Percentiles rank a stretch among this genome's conserved stretches.
phyloP scores from a whole-genome alignment of 1,140 invertebrate species.

The Cardiocondyla obscurior region DNA sequence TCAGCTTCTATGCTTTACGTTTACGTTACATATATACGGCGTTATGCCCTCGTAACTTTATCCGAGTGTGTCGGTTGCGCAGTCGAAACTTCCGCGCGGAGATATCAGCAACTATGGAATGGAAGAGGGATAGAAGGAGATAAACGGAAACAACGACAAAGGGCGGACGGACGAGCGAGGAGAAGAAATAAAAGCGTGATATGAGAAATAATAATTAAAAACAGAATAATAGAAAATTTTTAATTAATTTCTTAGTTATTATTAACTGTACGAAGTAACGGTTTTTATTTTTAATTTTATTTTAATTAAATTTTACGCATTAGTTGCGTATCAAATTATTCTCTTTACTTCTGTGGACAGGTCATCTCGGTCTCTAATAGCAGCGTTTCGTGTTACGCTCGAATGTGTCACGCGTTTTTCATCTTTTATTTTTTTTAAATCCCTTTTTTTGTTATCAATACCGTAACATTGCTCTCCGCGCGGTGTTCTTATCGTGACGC shows the following conservation, averaged over 20 bases:
- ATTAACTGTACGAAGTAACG: no score
- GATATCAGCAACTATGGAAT: constrained; percentile 10
- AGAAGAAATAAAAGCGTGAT: background rate
- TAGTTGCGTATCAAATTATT: constrained; percentile 13
- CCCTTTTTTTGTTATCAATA: background rate
- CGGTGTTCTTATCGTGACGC: constrained; percentile 22
- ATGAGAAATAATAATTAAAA: constrained; percentile 5
- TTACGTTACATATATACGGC: constrained; percentile 71
- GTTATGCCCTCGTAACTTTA: constrained; percentile 75
- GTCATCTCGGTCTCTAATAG: constrained; percentile 6
- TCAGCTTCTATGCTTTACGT: constrained; percentile 68
- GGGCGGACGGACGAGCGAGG: background rate
- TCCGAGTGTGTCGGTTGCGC: constrained; percentile 66
- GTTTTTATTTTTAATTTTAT: no score
- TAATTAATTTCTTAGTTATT: no score
- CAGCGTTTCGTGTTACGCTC: background rate
- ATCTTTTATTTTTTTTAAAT: background rate
- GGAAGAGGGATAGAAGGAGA: background rate
- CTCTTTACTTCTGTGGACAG: background rate
- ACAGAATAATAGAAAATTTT: background rate
- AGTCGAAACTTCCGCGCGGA: constrained; percentile 63
- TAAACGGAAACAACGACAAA: background rate
- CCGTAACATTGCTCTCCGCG: background rate
- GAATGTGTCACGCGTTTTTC: background rate
- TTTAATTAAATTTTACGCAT: constrained; percentile 8